Percentiles rank a stretch among this genome's conserved stretches.
Conservation (phyloP, 2,113 vertebrate species). For the Melanostigma gelatinosum region DNA sequence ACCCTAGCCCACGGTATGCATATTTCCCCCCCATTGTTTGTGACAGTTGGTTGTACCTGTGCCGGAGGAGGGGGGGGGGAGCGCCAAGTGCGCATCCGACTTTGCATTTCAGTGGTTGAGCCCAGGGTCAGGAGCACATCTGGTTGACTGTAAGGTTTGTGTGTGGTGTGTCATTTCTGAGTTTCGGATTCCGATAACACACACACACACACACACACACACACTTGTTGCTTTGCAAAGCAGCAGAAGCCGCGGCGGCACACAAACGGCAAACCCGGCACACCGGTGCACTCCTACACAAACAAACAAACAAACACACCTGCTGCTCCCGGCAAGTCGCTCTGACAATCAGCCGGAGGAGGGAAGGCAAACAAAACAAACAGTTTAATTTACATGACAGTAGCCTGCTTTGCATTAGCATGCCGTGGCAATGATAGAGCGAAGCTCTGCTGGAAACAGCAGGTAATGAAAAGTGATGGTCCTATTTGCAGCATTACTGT, state of each 20-base stretch:
- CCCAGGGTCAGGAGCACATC: constrained; percentile 81
- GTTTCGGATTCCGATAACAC: constrained; percentile 47
- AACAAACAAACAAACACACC: constrained; percentile 81
- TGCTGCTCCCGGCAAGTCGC: constrained; percentile 77
- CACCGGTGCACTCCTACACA: constrained; percentile 78
- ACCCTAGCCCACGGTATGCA: constrained; percentile 77
- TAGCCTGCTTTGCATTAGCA: constrained; percentile 76
- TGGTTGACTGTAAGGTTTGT: constrained; percentile 73
- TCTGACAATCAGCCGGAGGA: constrained; percentile 77
- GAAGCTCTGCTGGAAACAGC: constrained; percentile 72
- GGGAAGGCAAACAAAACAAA: constrained; percentile 79
- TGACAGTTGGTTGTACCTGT: constrained; percentile 81
- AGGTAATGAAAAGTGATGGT: constrained; percentile 77
- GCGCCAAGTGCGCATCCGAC: constrained; percentile 69
- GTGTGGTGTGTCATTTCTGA: constrained; percentile 60
- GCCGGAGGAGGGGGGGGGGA: constrained; percentile 44
- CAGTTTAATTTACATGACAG: constrained; percentile 82
- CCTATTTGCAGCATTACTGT: constrained; percentile 69
- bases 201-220: constrained; percentile 19
- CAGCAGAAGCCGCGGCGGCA: constrained; percentile 24
- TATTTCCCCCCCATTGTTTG: constrained; percentile 79
- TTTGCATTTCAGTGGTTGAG: constrained; percentile 81
- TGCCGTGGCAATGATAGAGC: constrained; percentile 72
- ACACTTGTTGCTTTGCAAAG: constrained; percentile 76
- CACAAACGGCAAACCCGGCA: constrained; percentile 62